Conservation (phyloP, 2,888 invertebrate species). For the Notocelia uddmanniana region DNA sequence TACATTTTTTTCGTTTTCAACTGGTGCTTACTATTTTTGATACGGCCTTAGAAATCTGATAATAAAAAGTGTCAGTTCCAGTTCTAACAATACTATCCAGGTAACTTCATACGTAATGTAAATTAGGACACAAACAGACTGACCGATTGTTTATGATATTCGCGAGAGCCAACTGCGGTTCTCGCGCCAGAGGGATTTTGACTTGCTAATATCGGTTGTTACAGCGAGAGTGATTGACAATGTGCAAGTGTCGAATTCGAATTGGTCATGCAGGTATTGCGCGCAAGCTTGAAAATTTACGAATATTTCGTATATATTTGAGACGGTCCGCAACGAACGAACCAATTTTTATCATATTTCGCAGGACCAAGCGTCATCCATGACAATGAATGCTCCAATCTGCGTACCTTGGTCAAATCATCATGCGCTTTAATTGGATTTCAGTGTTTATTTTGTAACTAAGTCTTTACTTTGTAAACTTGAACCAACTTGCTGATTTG, state of each 20-base stretch:
- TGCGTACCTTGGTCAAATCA: not conserved
- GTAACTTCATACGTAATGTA: slow-evolving; percentile 8
- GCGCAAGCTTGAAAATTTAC: not conserved
- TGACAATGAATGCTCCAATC: not conserved
- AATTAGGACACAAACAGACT: slow-evolving; percentile 24
- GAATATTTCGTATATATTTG: not conserved
- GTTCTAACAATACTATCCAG: not conserved
- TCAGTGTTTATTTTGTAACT: not conserved
- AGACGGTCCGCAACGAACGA: not conserved
- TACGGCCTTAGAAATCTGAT: not conserved
- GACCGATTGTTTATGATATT: slow-evolving; percentile 33
- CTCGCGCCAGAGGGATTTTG: slow-evolving; percentile 18
- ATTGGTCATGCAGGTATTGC: not conserved
- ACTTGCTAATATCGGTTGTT: slow-evolving; percentile 37
- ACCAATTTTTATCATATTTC: not conserved
- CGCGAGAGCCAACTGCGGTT: slow-evolving; percentile 10
- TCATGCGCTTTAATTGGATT: not conserved
- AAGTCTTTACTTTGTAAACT: not conserved
- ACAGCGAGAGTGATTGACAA: slow-evolving; percentile 16
- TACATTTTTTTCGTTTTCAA: too few species aligned
- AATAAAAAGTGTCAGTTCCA: not conserved
- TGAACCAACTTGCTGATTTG: too few species aligned
- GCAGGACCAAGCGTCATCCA: not conserved
- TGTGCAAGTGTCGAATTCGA: slow-evolving; percentile 5
- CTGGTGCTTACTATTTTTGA: too few species aligned